Percentiles rank a stretch among this genome's conserved stretches.
Evolutionary conservation across 1,140 invertebrate genomes (phyloP).

Genomic region (Bombus vancouverensis): DNA sequence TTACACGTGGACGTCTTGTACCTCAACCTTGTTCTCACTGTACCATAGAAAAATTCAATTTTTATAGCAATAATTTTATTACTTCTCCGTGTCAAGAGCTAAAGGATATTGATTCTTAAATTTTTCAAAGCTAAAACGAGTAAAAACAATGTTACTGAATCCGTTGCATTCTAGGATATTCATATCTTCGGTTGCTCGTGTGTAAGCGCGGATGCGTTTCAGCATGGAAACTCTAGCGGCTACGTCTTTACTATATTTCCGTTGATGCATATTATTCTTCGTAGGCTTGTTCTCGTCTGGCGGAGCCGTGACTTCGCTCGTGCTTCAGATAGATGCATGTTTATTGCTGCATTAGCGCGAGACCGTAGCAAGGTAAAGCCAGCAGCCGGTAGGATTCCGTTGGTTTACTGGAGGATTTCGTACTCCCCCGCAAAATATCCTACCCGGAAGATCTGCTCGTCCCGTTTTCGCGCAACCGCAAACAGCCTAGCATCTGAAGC

Average conservation of each 20-base stretch:
- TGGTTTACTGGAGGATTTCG: slow-evolving; percentile 72
- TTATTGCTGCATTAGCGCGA: slow-evolving; percentile 74
- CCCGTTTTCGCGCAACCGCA: slow-evolving; percentile 55
- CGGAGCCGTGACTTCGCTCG: neutral
- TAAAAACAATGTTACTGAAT: too few relatives aligned
- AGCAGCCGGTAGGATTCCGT: slow-evolving; percentile 63
- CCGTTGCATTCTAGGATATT: too few relatives aligned
- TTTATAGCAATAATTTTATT: neutral
- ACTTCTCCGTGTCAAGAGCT: neutral
- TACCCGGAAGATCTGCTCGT: slow-evolving; percentile 34
- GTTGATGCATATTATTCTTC: neutral
- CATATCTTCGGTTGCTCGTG: neutral
- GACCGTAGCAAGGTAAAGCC: slow-evolving; percentile 40
- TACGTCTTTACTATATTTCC: too few relatives aligned
- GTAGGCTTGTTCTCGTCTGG: neutral
- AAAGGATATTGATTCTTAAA: neutral
- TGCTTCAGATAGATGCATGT: slow-evolving; percentile 75
- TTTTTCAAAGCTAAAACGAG: too few relatives aligned
- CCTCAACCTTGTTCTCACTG: neutral
- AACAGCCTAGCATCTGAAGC: slow-evolving; percentile 23
- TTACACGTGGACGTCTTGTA: too few relatives aligned
- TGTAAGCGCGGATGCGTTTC: neutral
- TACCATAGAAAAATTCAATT: neutral
- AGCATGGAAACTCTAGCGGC: neutral
- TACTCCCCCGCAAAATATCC: slow-evolving; percentile 65